phyloP scores from a whole-genome alignment of 2,113 vertebrate genomes.

The Burhinus bistriatus region DNA sequence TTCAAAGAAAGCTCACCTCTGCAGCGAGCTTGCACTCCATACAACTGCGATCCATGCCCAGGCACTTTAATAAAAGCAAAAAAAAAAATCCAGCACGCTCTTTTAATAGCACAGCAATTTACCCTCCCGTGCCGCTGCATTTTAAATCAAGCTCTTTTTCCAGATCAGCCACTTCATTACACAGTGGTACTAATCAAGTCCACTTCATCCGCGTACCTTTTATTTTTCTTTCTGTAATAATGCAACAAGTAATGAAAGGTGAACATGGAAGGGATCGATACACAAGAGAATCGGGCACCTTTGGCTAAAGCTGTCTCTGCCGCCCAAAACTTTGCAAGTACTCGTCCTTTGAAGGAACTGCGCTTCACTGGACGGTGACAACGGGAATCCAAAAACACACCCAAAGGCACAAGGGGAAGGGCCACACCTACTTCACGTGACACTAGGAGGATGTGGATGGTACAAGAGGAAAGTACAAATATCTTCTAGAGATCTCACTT shows the following conservation, averaged over 20 bases:
- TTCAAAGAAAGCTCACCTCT: background rate
- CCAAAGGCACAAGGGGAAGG: background rate
- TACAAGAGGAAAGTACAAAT: background rate
- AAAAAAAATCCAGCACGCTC: background rate
- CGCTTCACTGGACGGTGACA: background rate
- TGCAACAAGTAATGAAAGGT: background rate
- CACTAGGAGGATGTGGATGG: background rate
- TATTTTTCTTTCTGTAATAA: background rate
- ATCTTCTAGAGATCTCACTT: rapidly evolving
- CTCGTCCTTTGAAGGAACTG: background rate
- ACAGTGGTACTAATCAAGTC: background rate
- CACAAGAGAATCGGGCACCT: rapidly evolving
- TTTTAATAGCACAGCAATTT: too few relatives aligned
- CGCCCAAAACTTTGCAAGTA: background rate
- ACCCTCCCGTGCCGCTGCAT: background rate
- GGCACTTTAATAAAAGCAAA: background rate
- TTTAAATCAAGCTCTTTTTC: background rate
- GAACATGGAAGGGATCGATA: background rate
- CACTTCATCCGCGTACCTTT: background rate
- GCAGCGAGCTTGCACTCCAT: rapidly evolving
- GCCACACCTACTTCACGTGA: rapidly evolving
- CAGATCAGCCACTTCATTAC: background rate
- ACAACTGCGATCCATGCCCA: background rate
- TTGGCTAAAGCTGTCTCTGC: background rate
- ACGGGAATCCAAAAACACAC: background rate